Evolutionary conservation across 1,140 invertebrate species (phyloP), one percentile per base, ranked within the genome.

Genomic region (Papilio xuthus): DNA sequence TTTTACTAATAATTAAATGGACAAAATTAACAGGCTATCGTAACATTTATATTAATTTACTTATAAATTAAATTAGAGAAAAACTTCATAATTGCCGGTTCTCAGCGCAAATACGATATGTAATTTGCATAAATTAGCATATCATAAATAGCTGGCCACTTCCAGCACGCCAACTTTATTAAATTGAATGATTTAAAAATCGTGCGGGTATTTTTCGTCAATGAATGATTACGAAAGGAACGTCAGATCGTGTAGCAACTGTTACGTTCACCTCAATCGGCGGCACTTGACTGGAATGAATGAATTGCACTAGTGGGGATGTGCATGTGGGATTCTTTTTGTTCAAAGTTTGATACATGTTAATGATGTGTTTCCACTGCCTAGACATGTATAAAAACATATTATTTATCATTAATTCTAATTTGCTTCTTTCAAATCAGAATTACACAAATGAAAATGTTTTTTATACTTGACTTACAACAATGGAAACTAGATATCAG

Each of bases 151-250:
- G 18, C 47, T 7, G 71, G 7, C 12, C 26, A 53, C 26, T 32
- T 67, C 60, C 28, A 50, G 47, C 72, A 74, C 44, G 72, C 47
- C 72, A 9, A 41, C 77, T 74, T 63, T 80, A 77, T 80, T 80
- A 41, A 80, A 78, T 18, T 67, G 26, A 63, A 63, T 63, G 10
- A 23, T 63, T 60, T 78, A 60, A 63, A 76, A 78, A n/a, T 67
- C 26, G 77, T 28, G 37, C 42, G 50, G 60, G 20, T 47, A 50
- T 78, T 81, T 83, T 88, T 88, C 82, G 83, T 86, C 80, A 88
- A 86, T 88, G 86, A 85, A 83, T 80, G 42, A 74, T 84, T 86
- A 84, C 80, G 83, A 86, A 84, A 86, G 81, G 72, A 53, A 56
- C 79, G 70, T 56, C 78, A 79, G 50, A 75, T 56, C 42, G 78